Evolutionary conservation across 2,888 invertebrate genomes (phyloP).

Genomic region (Chrysolina oricalcia): DNA sequence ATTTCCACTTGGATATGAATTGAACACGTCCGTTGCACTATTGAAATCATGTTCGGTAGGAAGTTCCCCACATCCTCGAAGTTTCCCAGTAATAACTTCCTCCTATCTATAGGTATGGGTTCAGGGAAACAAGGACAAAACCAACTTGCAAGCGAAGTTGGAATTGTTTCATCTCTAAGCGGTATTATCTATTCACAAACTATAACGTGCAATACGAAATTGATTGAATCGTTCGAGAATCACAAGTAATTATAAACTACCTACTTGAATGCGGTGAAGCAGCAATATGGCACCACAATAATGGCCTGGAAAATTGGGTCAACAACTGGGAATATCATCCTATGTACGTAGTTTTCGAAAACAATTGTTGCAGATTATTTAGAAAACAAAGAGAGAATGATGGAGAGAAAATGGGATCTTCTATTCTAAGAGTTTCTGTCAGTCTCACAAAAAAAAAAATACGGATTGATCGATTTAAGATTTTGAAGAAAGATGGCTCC

Average conservation of each 20-base stretch:
- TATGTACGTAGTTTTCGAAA: too few species aligned
- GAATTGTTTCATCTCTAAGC: background rate
- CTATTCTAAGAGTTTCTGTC: too few species aligned
- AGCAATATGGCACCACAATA: background rate
- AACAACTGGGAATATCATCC: background rate
- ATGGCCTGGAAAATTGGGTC: background rate
- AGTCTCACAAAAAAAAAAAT: too few species aligned
- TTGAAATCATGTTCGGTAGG: background rate
- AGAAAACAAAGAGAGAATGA: too few species aligned
- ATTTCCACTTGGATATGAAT: too few species aligned
- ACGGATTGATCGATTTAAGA: too few species aligned
- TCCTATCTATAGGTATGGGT: background rate
- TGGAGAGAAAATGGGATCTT: too few species aligned
- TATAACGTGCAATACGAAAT: background rate
- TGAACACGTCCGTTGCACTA: background rate
- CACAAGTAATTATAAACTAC: slow-evolving; percentile 10
- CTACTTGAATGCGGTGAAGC: background rate
- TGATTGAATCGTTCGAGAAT: slow-evolving; percentile 1
- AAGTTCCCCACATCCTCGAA: background rate
- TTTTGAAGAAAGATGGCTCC: too few species aligned
- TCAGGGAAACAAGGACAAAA: slow-evolving; percentile 1
- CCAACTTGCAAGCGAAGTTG: background rate
- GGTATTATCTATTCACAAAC: background rate
- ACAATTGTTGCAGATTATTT: too few species aligned
- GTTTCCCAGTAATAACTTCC: background rate